Percentiles rank a stretch among this genome's conserved stretches.
These are phyloP conservation scores for Steinernema carpocapsae DNA, from an alignment of 2,888 invertebrate genomes.

Conservation along the genomic window DNA sequence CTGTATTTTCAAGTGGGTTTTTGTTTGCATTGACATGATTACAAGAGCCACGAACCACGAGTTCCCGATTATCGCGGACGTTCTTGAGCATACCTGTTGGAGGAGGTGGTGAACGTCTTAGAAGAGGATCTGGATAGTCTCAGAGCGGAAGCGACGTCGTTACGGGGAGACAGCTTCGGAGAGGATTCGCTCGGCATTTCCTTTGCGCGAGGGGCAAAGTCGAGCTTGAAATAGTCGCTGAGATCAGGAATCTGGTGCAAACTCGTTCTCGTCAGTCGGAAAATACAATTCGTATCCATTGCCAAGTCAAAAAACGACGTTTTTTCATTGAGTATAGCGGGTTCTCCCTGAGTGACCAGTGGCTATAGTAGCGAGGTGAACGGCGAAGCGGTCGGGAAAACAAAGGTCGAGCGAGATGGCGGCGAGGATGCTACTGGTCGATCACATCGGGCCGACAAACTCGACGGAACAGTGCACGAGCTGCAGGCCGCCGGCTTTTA, in stretches of 20 bases:
- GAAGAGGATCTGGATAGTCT: slow-evolving; percentile 21
- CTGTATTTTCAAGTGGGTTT: neutral
- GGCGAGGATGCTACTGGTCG: slow-evolving; percentile 2
- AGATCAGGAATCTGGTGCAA: slow-evolving; percentile 30
- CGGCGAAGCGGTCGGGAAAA: slow-evolving; percentile 30
- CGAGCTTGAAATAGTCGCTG: slow-evolving; percentile 28
- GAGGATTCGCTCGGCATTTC: neutral
- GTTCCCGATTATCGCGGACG: neutral
- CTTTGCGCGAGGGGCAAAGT: slow-evolving; percentile 7
- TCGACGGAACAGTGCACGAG: slow-evolving; percentile 18
- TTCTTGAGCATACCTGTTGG: slow-evolving; percentile 10
- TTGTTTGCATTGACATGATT: neutral
- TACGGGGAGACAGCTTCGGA: neutral
- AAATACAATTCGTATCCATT: slow-evolving; percentile 17
- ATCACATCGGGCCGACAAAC: slow-evolving; percentile 6
- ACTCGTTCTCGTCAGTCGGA: slow-evolving; percentile 23
- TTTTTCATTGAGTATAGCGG: slow-evolving; percentile 18
- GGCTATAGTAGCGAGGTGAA: slow-evolving; percentile 29
- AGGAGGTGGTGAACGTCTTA: neutral
- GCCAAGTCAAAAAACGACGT: neutral
- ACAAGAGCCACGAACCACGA: neutral
- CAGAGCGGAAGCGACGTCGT: neutral
- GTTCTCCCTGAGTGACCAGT: slow-evolving; percentile 2
- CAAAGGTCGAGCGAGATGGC: slow-evolving; percentile 23
- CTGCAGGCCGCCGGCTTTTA: neutral